Evolutionary conservation across 2,888 invertebrate species (phyloP), one percentile per base, ranked within the genome.

Genomic region (Pristionchus entomophagus): DNA sequence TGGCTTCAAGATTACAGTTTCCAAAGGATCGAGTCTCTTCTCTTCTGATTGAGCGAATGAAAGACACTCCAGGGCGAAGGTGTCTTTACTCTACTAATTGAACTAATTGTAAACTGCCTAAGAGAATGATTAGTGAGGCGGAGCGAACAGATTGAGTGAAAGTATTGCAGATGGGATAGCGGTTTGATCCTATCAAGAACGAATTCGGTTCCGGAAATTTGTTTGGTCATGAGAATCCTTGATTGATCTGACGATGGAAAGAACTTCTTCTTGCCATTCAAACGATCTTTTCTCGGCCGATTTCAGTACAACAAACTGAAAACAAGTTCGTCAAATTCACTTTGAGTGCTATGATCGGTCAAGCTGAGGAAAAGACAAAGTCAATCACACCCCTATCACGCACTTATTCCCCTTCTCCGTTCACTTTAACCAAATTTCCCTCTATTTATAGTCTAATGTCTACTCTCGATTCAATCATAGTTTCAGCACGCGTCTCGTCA

Each of bases 321-420:
- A 73, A 73, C 73, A 73, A 73, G 41, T 73, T 73, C 73, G 73
- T 73, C 73, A 73, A 73, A 41, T 45, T 41, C 22, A n/a, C n/a
- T n/a, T n/a, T n/a, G n/a, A 73, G 73, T 73, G 73, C 73, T 69
- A 29, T 29, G 29, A 65, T 65, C 32, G 35, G n/a, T 22, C 59
- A 59, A 32, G 62, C 62, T 62, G 32, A 32, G 45, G 45, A 32
- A 62, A 62, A 19, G 62, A 19, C 14, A 1, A 62, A 26, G 56
- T 12, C 26, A 32, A 45, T 10, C 45, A 45, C 45, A 45, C 45
- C 6, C 45, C 45, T 45, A 10, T 45, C 14, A 6, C 45, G 45
- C 45, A 45, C 14, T 45, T 14, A 45, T 14, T 45, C 45, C 6
- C 45, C 14, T 45, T 45, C 14, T 45, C n/a, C n/a, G n/a, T n/a